Evolutionary conservation across 2,113 vertebrate species (phyloP).

Genomic region (Colinus virginianus): DNA sequence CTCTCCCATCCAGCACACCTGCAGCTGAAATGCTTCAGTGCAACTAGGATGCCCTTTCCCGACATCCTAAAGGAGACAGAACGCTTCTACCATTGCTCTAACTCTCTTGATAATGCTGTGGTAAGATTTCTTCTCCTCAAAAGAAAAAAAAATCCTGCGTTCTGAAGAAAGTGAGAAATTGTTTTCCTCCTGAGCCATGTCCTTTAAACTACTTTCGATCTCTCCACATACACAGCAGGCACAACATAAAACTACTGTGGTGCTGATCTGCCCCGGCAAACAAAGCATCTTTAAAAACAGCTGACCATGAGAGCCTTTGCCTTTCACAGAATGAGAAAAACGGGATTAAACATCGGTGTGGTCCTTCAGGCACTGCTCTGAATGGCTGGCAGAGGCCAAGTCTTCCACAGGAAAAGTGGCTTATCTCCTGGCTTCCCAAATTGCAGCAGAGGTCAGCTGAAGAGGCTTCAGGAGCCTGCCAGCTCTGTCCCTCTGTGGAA

Average conservation of each 20-base stretch:
- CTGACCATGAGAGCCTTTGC: not conserved
- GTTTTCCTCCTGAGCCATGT: not conserved
- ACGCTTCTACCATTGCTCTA: not conserved
- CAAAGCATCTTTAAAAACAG: not conserved
- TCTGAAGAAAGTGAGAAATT: not conserved
- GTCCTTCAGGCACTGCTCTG: not conserved
- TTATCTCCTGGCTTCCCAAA: slow-evolving; percentile 24
- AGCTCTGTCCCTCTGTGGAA: slow-evolving; percentile 49
- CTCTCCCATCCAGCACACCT: not conserved
- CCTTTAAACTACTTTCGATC: not conserved
- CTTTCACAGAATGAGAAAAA: slow-evolving; percentile 5
- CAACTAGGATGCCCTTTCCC: not conserved
- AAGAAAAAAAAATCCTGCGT: not conserved
- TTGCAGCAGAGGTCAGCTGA: slow-evolving; percentile 50
- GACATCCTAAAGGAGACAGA: not conserved
- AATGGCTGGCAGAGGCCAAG: not conserved
- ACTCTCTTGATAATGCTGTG: not conserved
- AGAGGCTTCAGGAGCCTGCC: slow-evolving; percentile 52
- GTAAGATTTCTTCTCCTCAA: not conserved
- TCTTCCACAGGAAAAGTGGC: slow-evolving; percentile 13
- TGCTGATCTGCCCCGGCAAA: not conserved
- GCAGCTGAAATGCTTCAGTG: not conserved
- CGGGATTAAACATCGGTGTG: not conserved
- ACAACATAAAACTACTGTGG: not conserved
- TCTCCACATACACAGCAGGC: not conserved